These are phyloP conservation scores for Hetaerina titia DNA, from an alignment of 2,888 invertebrate species.

Conservation along the genomic window DNA sequence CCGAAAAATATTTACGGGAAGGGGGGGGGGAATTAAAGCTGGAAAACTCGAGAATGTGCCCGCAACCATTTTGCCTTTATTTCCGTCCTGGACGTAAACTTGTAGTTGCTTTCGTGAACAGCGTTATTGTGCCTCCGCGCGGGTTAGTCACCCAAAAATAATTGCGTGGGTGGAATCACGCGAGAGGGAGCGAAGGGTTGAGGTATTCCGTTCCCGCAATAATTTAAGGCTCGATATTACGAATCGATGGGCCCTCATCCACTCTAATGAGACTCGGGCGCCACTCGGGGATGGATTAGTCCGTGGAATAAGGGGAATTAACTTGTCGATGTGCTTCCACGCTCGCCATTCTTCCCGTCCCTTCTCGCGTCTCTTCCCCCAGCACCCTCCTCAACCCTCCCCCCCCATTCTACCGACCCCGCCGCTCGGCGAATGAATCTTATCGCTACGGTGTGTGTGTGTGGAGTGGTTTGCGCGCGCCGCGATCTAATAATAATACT, in stretches of 20 bases:
- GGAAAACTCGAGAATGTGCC: neutral
- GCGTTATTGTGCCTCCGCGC: neutral
- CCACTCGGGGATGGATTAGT: conserved; percentile 11
- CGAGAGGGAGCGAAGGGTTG: neutral
- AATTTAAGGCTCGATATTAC: neutral
- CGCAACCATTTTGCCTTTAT: neutral
- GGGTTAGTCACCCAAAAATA: neutral
- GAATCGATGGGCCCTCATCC: neutral
- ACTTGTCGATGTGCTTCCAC: neutral
- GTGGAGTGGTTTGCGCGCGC: neutral
- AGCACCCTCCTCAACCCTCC: neutral
- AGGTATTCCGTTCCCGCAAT: neutral
- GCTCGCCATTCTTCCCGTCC: neutral
- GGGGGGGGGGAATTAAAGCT: neutral
- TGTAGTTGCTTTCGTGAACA: neutral
- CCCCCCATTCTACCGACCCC: neutral
- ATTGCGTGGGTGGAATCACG: neutral
- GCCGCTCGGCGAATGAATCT: neutral
- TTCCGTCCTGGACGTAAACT: neutral
- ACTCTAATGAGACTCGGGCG: neutral
- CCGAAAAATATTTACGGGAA: neutral
- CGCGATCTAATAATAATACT: conserved; percentile 33
- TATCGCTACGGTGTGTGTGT: neutral
- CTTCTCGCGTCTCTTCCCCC: neutral
- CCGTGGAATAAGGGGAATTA: neutral